Evolutionary conservation across 2,888 invertebrate species (phyloP).

Genomic region (Gnatocerus cornutus): DNA sequence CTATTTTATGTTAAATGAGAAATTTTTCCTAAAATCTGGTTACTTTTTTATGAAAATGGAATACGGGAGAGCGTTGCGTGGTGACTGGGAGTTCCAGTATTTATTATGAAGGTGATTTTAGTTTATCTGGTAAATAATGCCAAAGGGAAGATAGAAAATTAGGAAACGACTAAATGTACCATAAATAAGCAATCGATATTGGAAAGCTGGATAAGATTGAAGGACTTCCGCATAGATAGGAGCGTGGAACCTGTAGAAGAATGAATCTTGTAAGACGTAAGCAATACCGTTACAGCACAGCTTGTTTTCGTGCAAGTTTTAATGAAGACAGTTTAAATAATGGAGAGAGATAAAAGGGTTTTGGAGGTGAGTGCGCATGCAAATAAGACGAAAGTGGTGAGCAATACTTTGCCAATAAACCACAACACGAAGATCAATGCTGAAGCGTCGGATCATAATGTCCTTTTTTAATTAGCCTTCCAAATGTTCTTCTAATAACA

Average conservation of each 20-base stretch:
- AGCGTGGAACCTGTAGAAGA: slow-evolving; percentile 32
- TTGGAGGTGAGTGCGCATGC: slow-evolving; percentile 63
- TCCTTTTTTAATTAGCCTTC: slow-evolving; percentile 58
- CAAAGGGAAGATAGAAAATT: slow-evolving; percentile 41
- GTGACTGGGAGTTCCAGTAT: background rate
- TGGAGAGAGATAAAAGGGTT: slow-evolving; percentile 63
- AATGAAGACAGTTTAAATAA: slow-evolving; percentile 67
- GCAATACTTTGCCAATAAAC: slow-evolving; percentile 62
- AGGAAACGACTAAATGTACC: slow-evolving; percentile 46
- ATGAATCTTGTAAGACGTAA: slow-evolving; percentile 48
- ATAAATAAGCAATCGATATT: slow-evolving; percentile 50
- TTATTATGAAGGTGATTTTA: slow-evolving; percentile 32
- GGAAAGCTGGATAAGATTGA: slow-evolving; percentile 45
- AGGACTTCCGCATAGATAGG: slow-evolving; percentile 42
- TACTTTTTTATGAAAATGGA: slow-evolving; percentile 4
- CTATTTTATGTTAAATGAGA: slow-evolving; percentile 9
- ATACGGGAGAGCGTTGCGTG: background rate
- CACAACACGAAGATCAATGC: slow-evolving; percentile 64
- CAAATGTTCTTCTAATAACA: slow-evolving; percentile 1
- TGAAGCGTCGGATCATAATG: slow-evolving; percentile 53
- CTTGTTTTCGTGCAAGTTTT: slow-evolving; percentile 64
- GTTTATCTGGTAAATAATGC: slow-evolving; percentile 47
- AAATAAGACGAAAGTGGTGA: slow-evolving; percentile 62
- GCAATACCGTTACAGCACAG: slow-evolving; percentile 59
- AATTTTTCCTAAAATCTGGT: background rate